These are phyloP conservation scores for Pangasianodon hypophthalmus DNA, from an alignment of 2,113 vertebrate genomes.

Conservation along the genomic window DNA sequence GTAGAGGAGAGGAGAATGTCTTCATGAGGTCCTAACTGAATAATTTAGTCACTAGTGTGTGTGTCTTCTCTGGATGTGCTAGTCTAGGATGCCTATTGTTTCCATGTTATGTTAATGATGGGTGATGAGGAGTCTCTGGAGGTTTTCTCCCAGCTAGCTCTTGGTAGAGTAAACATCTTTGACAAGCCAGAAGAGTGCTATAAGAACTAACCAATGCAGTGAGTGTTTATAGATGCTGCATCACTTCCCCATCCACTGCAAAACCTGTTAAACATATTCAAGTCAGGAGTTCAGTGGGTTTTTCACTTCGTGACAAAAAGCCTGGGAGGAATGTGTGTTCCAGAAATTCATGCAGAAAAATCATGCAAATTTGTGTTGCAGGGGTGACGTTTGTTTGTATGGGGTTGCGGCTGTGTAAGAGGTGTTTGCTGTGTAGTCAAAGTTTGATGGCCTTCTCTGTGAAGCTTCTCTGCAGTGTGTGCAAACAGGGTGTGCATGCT, in stretches of 20 bases:
- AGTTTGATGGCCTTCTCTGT: constrained; percentile 6
- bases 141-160: background rate
- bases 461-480: constrained; percentile 24
- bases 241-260: background rate
- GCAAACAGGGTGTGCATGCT: constrained; percentile 26
- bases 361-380: constrained; percentile 17
- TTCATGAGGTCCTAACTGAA: background rate
- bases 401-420: background rate
- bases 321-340: background rate
- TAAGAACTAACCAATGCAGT: background rate
- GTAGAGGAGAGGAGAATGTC: background rate
- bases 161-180: constrained; percentile 22
- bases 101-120: constrained; percentile 14
- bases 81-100: background rate
- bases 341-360: constrained; percentile 5
- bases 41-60: background rate
- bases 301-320: background rate
- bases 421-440: background rate
- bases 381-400: constrained; percentile 4
- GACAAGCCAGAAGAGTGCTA: constrained; percentile 5
- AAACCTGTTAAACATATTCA: constrained; percentile 11
- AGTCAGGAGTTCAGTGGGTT: background rate
- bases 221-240: background rate
- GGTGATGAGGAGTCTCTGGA: constrained; percentile 24
- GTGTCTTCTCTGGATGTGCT: background rate